Base-by-base conservation (phyloP, 2,113 vertebrate species). In the Paramisgurnus dabryanus region DNA sequence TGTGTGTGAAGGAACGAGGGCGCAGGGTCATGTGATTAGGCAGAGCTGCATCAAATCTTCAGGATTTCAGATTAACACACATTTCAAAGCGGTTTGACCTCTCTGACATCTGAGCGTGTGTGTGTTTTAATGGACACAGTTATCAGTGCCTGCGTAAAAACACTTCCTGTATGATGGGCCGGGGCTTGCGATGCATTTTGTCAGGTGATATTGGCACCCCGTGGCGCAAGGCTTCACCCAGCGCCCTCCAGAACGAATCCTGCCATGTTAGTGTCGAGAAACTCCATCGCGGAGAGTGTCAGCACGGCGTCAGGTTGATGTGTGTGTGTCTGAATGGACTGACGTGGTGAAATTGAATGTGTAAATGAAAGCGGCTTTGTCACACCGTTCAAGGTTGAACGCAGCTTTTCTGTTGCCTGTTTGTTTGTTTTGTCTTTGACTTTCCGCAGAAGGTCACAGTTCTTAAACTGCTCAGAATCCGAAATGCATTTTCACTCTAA, bases 361-460 rank as follows among this genome's bases (percentile, higher is more conserved):
- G 50, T 77, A 73, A 84, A 81, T 67, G 53, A 83, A 61, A 76
- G 82, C 82, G 27, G 22, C 68, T 66, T 65, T 83, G 82, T 70
- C 27, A 75, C 50, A 67, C 40, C 34, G 43, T 68, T 57, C 78
- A 67, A 64, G 55, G 71, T 73, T 61, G 55, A 60, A 72, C 5
- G 17, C 34, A 18, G 50, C 69, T 72, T 72, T 72, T 73, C 40
- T 43, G 39, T 72, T 40, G 39, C 43, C 40, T 60, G 71, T 73
- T 60, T 73, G 53, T 72, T 72, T 73, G 71, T 22, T 60, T 64
- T 49, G 58, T 63, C 60, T 75, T 49, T 64, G 60, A 15, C 6
- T 75, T 49, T 49, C n/a, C 27, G 18, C 11, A 11, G 73, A 76
- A 76, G 73, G 73, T 76, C 60, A 64, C 57, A 34, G 17, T 57